phyloP scores from a whole-genome alignment of 2,113 vertebrate genomes.

The Toxotes chatareus region DNA sequence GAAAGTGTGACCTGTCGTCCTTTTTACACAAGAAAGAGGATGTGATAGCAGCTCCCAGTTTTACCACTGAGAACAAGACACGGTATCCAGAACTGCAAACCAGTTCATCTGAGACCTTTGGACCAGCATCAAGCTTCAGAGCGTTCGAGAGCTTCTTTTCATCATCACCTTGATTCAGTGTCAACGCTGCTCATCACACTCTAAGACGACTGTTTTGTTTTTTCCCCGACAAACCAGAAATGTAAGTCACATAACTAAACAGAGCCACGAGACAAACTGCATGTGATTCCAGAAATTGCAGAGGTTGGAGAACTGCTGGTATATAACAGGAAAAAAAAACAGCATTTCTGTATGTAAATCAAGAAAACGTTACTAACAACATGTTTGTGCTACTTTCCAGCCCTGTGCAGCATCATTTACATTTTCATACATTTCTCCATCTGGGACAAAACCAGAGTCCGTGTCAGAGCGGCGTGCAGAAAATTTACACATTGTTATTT shows the following conservation, averaged over 20 bases:
- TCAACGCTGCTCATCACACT: too few species aligned
- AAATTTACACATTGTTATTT: conserved; percentile 67
- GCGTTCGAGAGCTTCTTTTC: too few species aligned
- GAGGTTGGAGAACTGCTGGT: background rate
- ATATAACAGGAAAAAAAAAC: background rate
- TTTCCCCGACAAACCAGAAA: background rate
- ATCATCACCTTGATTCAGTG: too few species aligned
- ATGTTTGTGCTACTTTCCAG: conserved; percentile 25
- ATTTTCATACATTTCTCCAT: conserved; percentile 64
- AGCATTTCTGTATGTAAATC: conserved; percentile 33
- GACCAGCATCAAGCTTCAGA: too few species aligned
- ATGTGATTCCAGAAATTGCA: background rate
- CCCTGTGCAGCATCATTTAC: conserved; percentile 53
- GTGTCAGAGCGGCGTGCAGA: conserved; percentile 34
- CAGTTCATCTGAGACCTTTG: too few species aligned
- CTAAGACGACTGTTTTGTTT: too few species aligned
- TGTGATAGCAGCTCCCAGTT: too few species aligned
- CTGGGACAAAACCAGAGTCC: conserved; percentile 45
- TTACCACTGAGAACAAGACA: too few species aligned
- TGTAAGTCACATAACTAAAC: background rate
- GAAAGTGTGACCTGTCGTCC: too few species aligned
- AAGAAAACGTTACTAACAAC: conserved; percentile 42
- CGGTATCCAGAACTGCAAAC: too few species aligned
- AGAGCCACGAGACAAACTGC: too few species aligned
- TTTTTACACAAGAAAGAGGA: too few species aligned